phyloP scores from a whole-genome alignment of 2,888 invertebrate genomes.

The Lasiommata megera region DNA sequence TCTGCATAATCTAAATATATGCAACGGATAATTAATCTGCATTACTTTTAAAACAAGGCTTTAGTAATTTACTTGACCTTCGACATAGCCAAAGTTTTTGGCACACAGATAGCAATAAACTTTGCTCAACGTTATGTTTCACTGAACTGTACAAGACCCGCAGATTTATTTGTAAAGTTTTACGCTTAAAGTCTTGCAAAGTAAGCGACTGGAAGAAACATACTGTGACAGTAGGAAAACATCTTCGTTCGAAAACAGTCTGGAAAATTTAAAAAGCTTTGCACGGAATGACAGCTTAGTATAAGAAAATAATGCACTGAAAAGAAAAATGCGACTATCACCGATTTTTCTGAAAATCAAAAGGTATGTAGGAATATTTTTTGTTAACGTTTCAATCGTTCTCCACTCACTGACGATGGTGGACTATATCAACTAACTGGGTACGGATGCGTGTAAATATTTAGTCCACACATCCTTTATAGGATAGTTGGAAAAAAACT shows the following conservation, averaged over 20 bases:
- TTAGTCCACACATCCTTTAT: too few relatives aligned
- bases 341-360: too few relatives aligned
- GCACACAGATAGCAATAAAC: constrained; percentile 7
- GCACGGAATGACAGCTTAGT: background rate
- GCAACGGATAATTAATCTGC: background rate
- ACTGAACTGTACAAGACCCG: constrained; percentile 13
- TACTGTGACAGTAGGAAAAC: constrained; percentile 12
- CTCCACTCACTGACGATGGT: too few relatives aligned
- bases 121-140: constrained; percentile 13
- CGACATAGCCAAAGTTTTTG: constrained; percentile 3
- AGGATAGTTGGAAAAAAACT: too few relatives aligned
- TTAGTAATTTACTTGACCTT: background rate
- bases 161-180: constrained; percentile 17
- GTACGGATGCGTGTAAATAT: too few relatives aligned
- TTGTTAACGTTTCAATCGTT: too few relatives aligned
- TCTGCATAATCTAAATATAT: background rate
- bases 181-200: constrained; percentile 14
- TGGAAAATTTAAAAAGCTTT: background rate
- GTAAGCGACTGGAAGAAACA: constrained; percentile 16
- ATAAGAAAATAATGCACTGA: background rate
- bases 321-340: background rate
- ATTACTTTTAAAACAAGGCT: background rate
- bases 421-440: too few relatives aligned
- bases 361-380: too few relatives aligned
- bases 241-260: constrained; percentile 11